Percentiles rank a stretch among this genome's conserved stretches.
Conservation (phyloP, 2,113 vertebrate species). For the Platycercus adscitus region DNA sequence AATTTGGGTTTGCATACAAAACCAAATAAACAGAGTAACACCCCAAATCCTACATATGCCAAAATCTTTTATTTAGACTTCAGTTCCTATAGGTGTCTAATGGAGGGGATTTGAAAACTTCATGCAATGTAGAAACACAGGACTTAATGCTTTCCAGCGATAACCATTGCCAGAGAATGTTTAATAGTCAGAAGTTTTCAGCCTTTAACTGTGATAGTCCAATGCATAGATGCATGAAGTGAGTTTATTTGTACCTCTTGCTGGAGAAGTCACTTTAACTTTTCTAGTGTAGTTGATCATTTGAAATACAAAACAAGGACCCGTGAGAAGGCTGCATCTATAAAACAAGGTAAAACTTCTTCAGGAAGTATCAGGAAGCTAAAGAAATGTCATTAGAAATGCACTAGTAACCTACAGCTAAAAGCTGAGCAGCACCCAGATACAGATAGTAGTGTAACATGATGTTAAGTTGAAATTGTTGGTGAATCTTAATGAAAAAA, state of each 20-base stretch:
- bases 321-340: neutral
- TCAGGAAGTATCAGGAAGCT: neutral
- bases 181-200: neutral
- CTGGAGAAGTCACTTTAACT: neutral
- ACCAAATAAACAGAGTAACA: neutral
- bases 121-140: neutral
- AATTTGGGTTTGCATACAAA: neutral
- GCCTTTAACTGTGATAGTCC: neutral
- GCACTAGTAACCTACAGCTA: neutral
- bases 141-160: neutral
- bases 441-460: neutral
- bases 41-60: neutral
- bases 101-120: neutral
- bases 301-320: neutral
- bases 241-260: neutral
- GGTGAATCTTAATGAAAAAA: neutral
- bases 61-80: neutral
- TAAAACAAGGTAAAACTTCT: neutral
- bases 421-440: neutral
- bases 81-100: neutral
- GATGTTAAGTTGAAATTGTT: neutral
- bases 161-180: neutral
- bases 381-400: neutral
- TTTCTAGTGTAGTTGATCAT: neutral
- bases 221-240: neutral